Base-by-base conservation (phyloP, 1,140 invertebrate genomes). In the Monochamus saltuarius region DNA sequence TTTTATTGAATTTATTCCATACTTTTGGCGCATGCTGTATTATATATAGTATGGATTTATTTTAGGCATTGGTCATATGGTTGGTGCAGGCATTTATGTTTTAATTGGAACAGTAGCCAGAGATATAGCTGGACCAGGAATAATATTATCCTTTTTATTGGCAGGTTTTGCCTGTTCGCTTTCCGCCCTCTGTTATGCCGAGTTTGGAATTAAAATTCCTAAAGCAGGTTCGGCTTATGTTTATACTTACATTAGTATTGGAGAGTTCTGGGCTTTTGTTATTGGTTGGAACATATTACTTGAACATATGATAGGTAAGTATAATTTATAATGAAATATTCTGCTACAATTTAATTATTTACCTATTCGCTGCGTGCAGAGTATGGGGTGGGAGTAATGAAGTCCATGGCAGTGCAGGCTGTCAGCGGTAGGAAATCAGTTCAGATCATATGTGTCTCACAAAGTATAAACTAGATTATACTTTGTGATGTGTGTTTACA, bases 261-360 rank as follows among this genome's bases (percentile, higher is more conserved):
- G 94, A 2, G 95, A 97, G 77, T 90, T 97, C 68, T 95, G 90
- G 88, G 94, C 94, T 0, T 97, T 97, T 70, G 86, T 96, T 29
- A 94, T 96, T 65, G 95, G 94, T 13, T 97, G 94, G 94, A 95
- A 94, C 72, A 91, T 96, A 64, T 82, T 96, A 38, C 78, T 97
- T 54, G 94, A 97, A 75, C 89, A 96, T 69, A 89, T 95, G 84
- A 90, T 96, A 61, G 89, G 90, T 88, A 76, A 72, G 69, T 62
- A 16, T 59, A 14, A n/a, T 34, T 39, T 14, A 34, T 34, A 56
- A 10, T 8, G 34, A 22, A 56, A 56, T 29, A 29, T 17, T 13
- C 7, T 13, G 17, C 19, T 34, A 7, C 7, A 4, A 40, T n/a
- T 3, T 40, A 40, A 2, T 40, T 13, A 40, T 13, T 13, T 13